Conservation (phyloP, 2,797 vertebrate species). For the Falco novaeseelandiae region DNA sequence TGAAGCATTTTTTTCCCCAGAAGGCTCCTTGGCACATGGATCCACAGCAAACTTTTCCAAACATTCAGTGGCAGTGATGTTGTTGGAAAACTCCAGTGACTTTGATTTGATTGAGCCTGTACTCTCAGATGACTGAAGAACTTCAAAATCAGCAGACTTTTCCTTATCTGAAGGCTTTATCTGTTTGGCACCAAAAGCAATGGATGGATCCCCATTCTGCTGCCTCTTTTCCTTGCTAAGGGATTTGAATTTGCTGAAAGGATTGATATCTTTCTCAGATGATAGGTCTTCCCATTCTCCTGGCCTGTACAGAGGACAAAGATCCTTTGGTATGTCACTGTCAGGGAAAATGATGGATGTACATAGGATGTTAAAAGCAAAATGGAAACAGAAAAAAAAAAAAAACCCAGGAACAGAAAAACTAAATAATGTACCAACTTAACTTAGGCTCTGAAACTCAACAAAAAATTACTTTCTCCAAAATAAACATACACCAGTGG, state of each 20-base stretch:
- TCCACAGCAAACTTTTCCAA: not conserved
- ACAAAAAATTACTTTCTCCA: slow-evolving; percentile 27
- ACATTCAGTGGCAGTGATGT: not conserved
- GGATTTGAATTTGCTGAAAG: slow-evolving; percentile 94
- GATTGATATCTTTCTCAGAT: slow-evolving; percentile 93
- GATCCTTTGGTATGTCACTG: slow-evolving; percentile 99
- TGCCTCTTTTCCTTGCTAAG: slow-evolving; percentile 82
- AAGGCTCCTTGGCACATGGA: slow-evolving; percentile 21
- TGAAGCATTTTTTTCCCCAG: slow-evolving; percentile 27
- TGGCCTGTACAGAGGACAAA: slow-evolving; percentile 99
- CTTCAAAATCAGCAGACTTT: slow-evolving; percentile 47
- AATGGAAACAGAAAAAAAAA: slow-evolving; percentile 64
- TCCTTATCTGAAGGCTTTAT: slow-evolving; percentile 45
- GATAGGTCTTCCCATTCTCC: slow-evolving; percentile 97
- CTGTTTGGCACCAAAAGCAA: slow-evolving; percentile 16
- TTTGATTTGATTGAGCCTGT: slow-evolving; percentile 40
- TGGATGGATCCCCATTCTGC: slow-evolving; percentile 63
- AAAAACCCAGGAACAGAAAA: slow-evolving; percentile 50
- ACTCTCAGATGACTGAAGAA: slow-evolving; percentile 42
- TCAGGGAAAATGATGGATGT: slow-evolving; percentile 81
- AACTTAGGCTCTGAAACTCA: slow-evolving; percentile 61
- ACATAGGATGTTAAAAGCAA: slow-evolving; percentile 79
- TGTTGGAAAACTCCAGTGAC: slow-evolving; percentile 40
- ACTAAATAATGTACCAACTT: slow-evolving; percentile 69
- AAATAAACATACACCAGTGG: slow-evolving; percentile 50